phyloP scores from a whole-genome alignment of 2,113 vertebrate genomes.

The Plestiodon gilberti region DNA sequence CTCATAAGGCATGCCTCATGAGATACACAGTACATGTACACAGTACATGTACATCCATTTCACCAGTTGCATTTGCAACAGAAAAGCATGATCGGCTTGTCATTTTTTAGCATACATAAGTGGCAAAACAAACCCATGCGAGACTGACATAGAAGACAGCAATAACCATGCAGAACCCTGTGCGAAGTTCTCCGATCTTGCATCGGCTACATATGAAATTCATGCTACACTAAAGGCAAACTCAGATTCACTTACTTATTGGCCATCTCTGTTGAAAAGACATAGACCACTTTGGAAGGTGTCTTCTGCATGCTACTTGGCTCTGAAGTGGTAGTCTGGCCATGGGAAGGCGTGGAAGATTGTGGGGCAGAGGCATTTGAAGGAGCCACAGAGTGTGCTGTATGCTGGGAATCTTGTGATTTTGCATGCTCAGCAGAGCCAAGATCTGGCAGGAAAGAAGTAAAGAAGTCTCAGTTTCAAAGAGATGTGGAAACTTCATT shows the following conservation, averaged over 20 bases:
- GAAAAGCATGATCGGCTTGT: neutral
- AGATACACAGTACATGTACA: neutral
- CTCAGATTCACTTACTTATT: slow-evolving; percentile 89
- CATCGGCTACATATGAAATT: neutral
- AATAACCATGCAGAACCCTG: neutral
- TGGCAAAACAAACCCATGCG: neutral
- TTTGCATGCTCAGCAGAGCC: slow-evolving; percentile 93
- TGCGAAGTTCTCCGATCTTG: slow-evolving; percentile 8
- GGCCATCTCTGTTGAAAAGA: slow-evolving; percentile 99
- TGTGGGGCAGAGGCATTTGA: slow-evolving; percentile 78
- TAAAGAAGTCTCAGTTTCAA: neutral
- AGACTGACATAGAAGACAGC: neutral
- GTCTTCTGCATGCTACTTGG: slow-evolving; percentile 88
- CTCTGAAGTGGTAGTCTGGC: slow-evolving; percentile 86
- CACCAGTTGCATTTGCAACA: neutral
- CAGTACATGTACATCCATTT: neutral
- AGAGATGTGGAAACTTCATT: neutral
- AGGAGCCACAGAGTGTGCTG: slow-evolving; percentile 87
- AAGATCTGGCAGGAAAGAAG: slow-evolving; percentile 82
- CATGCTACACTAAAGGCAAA: neutral
- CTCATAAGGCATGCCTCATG: too few relatives aligned
- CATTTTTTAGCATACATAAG: neutral
- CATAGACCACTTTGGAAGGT: slow-evolving; percentile 95
- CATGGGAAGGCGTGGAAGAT: slow-evolving; percentile 94
- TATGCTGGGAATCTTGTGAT: slow-evolving; percentile 87